Percentiles rank a stretch among this genome's conserved stretches.
Conservation (phyloP, 1,140 invertebrate species). For the Drosophila auraria region DNA sequence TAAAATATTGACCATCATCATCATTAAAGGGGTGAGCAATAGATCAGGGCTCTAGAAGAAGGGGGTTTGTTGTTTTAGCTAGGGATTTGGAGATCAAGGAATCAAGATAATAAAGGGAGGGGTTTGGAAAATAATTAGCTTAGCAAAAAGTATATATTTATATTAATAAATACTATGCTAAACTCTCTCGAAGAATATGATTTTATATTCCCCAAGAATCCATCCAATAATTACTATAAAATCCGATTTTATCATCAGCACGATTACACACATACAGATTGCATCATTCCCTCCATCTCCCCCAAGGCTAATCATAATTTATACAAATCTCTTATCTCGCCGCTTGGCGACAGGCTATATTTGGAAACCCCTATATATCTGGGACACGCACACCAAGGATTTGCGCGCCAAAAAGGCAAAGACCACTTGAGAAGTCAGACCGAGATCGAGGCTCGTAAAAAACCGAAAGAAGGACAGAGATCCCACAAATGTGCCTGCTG, state of each 20-base stretch:
- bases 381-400: slow-evolving; percentile 27
- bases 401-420: slow-evolving; percentile 49
- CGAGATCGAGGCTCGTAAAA: slow-evolving; percentile 46
- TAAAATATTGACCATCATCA: slow-evolving; percentile 69
- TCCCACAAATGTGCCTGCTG: slow-evolving; percentile 66
- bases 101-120: no score
- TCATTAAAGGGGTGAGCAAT: slow-evolving; percentile 39
- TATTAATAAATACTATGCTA: no score
- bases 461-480: slow-evolving; percentile 47
- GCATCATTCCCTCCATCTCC: slow-evolving; percentile 19
- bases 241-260: neutral
- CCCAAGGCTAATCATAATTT: slow-evolving; percentile 27
- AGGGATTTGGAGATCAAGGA: no score
- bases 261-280: slow-evolving; percentile 9
- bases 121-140: no score
- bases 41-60: neutral
- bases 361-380: slow-evolving; percentile 47
- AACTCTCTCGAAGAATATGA: no score
- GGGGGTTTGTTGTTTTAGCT: slow-evolving; percentile 26
- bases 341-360: slow-evolving; percentile 50
- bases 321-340: slow-evolving; percentile 31
- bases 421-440: slow-evolving; percentile 65
- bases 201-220: neutral
- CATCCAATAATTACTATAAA: neutral
- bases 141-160: no score